phyloP scores from a whole-genome alignment of 1,140 invertebrate genomes.

The Drosophila arawakana region DNA sequence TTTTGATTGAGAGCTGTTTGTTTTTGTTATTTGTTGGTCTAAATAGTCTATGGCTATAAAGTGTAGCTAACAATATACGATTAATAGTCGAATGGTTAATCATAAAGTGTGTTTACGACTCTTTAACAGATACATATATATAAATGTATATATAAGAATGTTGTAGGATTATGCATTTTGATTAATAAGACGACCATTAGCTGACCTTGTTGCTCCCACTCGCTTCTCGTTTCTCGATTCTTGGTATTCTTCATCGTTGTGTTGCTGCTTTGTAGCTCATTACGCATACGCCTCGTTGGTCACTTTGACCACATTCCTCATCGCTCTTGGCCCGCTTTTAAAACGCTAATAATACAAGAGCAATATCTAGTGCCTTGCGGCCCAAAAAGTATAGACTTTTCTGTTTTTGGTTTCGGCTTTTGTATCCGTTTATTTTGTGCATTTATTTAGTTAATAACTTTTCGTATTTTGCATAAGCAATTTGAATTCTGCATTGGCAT shows the following conservation, averaged over 20 bases:
- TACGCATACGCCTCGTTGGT: constrained; percentile 66
- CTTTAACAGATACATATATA: constrained; percentile 58
- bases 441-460: constrained; percentile 81
- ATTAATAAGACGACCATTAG: constrained; percentile 76
- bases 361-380: constrained; percentile 43
- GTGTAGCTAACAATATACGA: constrained; percentile 51
- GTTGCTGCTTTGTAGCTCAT: constrained; percentile 47
- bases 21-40: constrained; percentile 3
- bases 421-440: constrained; percentile 71
- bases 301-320: constrained; percentile 47
- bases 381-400: constrained; percentile 69
- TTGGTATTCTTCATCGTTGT: background rate
- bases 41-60: constrained; percentile 38
- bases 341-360: constrained; percentile 51
- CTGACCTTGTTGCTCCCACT: constrained; percentile 71
- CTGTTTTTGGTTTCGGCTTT: constrained; percentile 64
- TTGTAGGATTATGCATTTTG: constrained; percentile 62
- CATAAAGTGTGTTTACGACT: constrained; percentile 59
- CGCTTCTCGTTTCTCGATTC: constrained; percentile 9
- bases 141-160: constrained; percentile 52
- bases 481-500: constrained; percentile 62
- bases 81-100: constrained; percentile 49
- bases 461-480: constrained; percentile 64
- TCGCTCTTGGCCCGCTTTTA: constrained; percentile 38
- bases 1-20: constrained; percentile 44